A percentile compares a stretch with the other conserved stretches of the same genome.
Conservation (phyloP, 2,113 vertebrate genomes). For the Notarius lentiginosus region DNA sequence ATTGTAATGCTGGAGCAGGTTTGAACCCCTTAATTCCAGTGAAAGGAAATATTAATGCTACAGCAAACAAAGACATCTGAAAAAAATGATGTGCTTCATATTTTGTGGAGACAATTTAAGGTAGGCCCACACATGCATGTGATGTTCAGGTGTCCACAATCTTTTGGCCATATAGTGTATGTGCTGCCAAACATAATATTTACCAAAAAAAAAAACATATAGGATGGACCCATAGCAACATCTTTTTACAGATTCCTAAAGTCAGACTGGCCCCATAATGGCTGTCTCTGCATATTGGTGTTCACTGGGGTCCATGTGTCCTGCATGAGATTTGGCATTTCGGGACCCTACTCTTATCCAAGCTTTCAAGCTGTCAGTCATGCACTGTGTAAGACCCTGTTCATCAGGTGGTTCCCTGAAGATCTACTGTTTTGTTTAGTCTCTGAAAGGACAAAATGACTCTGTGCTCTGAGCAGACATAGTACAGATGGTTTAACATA, state of each 20-base stretch:
- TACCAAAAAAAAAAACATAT: neutral
- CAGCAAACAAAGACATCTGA: neutral
- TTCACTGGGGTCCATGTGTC: neutral
- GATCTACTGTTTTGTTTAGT: constrained; percentile 50
- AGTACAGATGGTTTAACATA: constrained; percentile 50
- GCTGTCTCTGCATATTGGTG: neutral
- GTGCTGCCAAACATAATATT: neutral
- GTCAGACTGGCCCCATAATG: too few species aligned
- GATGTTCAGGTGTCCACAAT: neutral
- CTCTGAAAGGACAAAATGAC: constrained; percentile 42
- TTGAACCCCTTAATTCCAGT: neutral
- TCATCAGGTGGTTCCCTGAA: constrained; percentile 10
- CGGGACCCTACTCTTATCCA: neutral
- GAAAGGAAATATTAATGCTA: neutral
- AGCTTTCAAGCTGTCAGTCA: constrained; percentile 1
- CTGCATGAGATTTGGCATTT: neutral
- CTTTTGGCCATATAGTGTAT: neutral
- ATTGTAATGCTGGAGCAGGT: neutral
- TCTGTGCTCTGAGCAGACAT: constrained; percentile 45
- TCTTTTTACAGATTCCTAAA: neutral
- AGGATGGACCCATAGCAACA: neutral
- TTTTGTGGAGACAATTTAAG: neutral
- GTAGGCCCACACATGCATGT: neutral
- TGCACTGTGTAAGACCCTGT: neutral
- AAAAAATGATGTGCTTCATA: neutral